Percentiles rank a stretch among this genome's conserved stretches.
phyloP scores from a whole-genome alignment of 2,113 vertebrate species.

The Lagenorhynchus albirostris region DNA sequence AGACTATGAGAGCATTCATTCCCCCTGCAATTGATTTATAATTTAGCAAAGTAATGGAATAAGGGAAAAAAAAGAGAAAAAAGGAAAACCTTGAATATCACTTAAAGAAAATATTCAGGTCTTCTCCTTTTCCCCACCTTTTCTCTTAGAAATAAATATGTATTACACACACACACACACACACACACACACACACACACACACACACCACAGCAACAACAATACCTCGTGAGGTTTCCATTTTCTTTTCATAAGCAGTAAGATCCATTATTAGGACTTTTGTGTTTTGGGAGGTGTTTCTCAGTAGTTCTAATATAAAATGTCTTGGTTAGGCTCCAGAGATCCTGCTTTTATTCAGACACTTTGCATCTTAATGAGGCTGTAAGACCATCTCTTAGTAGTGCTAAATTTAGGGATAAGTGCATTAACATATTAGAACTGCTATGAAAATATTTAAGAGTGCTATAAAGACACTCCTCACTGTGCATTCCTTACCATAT shows the following conservation, averaged over 20 bases:
- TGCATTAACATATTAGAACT: not conserved
- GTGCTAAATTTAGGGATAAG: constrained; percentile 18
- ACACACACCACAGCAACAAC: not conserved
- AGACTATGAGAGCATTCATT: not conserved
- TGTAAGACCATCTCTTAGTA: not conserved
- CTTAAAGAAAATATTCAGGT: not conserved
- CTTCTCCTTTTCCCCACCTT: not conserved
- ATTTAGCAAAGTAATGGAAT: constrained; percentile 46
- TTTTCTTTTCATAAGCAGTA: not conserved
- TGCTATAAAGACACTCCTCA: not conserved
- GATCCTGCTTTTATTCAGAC: not conserved
- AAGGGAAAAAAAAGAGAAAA: not conserved
- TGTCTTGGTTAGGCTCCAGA: not conserved
- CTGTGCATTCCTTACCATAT: not conserved
- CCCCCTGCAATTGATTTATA: constrained; percentile 1
- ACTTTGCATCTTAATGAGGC: not conserved
- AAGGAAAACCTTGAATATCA: not conserved
- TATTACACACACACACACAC: not conserved
- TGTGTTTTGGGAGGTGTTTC: not conserved
- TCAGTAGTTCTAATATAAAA: not conserved
- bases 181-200: too few species aligned
- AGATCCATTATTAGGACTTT: constrained; percentile 1
- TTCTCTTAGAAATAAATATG: not conserved
- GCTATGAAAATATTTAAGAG: not conserved
- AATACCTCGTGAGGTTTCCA: not conserved